These are phyloP conservation scores for Belonocnema kinseyi DNA, from an alignment of 1,140 invertebrate species.

Conservation along the genomic window DNA sequence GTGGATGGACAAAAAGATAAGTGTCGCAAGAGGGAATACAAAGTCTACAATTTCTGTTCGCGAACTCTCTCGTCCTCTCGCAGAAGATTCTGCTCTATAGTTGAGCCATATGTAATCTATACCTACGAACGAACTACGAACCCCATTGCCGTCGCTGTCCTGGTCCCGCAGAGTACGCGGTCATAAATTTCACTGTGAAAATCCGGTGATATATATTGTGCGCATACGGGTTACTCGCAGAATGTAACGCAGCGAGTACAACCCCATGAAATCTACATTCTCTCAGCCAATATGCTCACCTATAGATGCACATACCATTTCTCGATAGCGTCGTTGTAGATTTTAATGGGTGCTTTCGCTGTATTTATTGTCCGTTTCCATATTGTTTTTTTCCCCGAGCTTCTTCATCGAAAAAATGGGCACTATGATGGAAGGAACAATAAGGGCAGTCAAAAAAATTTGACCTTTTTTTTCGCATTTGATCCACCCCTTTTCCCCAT, in stretches of 20 bases:
- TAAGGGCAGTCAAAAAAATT: too few relatives aligned
- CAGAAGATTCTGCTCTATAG: constrained; percentile 50
- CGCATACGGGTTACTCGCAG: constrained; percentile 16
- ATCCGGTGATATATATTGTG: constrained; percentile 51
- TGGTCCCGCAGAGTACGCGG: constrained; percentile 45
- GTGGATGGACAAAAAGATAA: constrained; percentile 53
- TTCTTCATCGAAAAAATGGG: not conserved
- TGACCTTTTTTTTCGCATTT: too few relatives aligned
- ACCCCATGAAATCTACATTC: constrained; percentile 26
- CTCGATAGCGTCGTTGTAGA: constrained; percentile 14
- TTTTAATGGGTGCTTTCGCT: constrained; percentile 16
- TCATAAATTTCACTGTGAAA: constrained; percentile 58
- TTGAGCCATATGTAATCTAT: constrained; percentile 60
- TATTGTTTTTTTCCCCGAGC: not conserved
- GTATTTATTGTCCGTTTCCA: not conserved
- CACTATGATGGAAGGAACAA: too few relatives aligned
- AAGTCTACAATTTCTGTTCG: constrained; percentile 44
- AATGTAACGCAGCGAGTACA: not conserved
- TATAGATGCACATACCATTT: constrained; percentile 5
- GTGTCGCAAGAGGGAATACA: constrained; percentile 61
- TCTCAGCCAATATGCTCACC: constrained; percentile 25
- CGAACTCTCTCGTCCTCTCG: constrained; percentile 8
- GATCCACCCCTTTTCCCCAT: too few relatives aligned
- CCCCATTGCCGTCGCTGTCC: constrained; percentile 38
- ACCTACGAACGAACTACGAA: constrained; percentile 29